Evolutionary conservation across 2,797 vertebrate species (phyloP), one percentile per base, ranked within the genome.

Genomic region (Myioborus miniatus): DNA sequence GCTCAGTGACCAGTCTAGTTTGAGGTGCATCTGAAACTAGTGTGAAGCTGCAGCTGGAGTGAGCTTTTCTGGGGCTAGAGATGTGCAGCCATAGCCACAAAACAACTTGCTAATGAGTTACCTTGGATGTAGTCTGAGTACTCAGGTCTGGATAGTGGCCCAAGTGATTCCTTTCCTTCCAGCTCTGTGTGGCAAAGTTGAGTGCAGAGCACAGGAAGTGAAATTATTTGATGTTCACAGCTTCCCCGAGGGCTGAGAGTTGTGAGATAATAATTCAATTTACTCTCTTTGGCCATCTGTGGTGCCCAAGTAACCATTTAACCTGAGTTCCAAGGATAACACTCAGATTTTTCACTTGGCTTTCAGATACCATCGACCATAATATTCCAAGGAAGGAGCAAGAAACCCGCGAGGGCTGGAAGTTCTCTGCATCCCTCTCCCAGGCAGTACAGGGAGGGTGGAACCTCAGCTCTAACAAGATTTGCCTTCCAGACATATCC

Each of bases 331-430:
- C 26, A 36, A 34, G 49, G 43, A 6, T 95, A 60, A 96, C 69
- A 23, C 65, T 46, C 3, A 6, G 32, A 24, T 60, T 72, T 87
- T 96, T 47, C 44, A 39, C 67, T 90, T 96, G 64, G 39, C 74
- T 97, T 96, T 65, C 93, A 99, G 99, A 97, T 99, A 99, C 97
- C 99, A 99, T 98, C 99, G 99, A 95, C 99, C 99, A 49, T 99
- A 99, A 98, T 91, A 85, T 67, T 84, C 64, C 83, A 87, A 82
- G 87, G 81, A 96, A 72, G 68, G 92, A 90, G 72, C 79, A 85
- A 94, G 75, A 77, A 62, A 90, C 44, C 56, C 0, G 0, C 30
- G 82, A 86, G 67, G 27, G 36, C 67, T 92, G 67, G 49, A 83
- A 47, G 82, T 85, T 76, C 76, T 90, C 90, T 85, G 75, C 41